These are phyloP conservation scores for Tenthredo distinguenda DNA, from an alignment of 2,888 invertebrate species.

Conservation along the genomic window DNA sequence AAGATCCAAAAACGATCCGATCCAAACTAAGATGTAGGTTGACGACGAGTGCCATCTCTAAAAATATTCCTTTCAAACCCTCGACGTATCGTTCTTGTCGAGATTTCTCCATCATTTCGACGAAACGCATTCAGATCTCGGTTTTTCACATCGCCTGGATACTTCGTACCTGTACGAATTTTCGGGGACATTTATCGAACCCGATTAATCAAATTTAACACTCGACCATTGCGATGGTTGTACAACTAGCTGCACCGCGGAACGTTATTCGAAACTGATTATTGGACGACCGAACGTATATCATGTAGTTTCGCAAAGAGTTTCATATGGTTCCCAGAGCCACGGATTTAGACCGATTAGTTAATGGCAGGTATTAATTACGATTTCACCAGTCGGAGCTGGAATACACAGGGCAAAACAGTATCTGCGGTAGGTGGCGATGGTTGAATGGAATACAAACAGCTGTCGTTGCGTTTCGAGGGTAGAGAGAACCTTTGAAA, in stretches of 20 bases:
- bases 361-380: slow-evolving; percentile 33
- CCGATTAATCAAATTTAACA: slow-evolving; percentile 42
- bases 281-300: slow-evolving; percentile 37
- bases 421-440: not conserved
- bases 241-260: not conserved
- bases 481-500: not conserved
- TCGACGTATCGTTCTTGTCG: not conserved
- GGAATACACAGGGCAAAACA: not conserved
- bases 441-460: not conserved
- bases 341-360: slow-evolving; percentile 26
- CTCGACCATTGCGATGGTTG: not conserved
- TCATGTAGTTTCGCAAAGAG: slow-evolving; percentile 3
- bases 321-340: not conserved
- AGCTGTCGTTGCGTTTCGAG: not conserved
- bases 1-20: not conserved
- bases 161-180: not conserved
- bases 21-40: not conserved
- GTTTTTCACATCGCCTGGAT: not conserved
- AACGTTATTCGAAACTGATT: slow-evolving; percentile 38
- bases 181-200: not conserved
- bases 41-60: not conserved
- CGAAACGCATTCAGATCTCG: not conserved
- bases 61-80: not conserved
- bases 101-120: not conserved
- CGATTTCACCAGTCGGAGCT: not conserved